A percentile compares a stretch with the other conserved stretches of the same genome.
phyloP scores from a whole-genome alignment of 2,797 vertebrate genomes.

The Acridotheres tristis region DNA sequence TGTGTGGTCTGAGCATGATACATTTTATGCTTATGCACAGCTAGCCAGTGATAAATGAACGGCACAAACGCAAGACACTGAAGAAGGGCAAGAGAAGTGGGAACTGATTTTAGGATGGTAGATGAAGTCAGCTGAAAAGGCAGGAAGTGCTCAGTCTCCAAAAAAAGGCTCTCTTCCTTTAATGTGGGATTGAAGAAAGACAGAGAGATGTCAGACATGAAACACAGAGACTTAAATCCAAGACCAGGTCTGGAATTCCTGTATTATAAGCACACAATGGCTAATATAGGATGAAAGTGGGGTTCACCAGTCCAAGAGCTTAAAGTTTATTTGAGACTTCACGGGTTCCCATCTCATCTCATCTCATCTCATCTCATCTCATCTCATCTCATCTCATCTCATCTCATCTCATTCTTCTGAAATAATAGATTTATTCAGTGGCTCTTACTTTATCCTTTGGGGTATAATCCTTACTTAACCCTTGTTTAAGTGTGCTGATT shows the following conservation, averaged over 20 bases:
- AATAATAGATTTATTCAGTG: background rate
- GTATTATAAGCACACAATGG: background rate
- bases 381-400: background rate
- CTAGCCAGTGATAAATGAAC: background rate
- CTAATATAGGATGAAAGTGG: background rate
- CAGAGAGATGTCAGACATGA: background rate
- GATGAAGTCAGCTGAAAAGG: background rate
- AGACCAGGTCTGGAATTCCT: background rate
- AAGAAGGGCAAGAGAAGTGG: background rate
- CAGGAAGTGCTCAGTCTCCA: background rate
- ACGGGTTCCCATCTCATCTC: background rate
- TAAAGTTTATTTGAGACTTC: background rate
- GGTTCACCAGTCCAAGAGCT: background rate
- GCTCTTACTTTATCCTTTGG: background rate
- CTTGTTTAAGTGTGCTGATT: background rate
- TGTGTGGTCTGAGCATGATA: background rate
- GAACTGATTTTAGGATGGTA: background rate
- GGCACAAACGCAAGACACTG: background rate
- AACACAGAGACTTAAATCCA: background rate
- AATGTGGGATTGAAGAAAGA: background rate
- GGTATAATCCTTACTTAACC: background rate
- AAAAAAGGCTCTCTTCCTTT: background rate
- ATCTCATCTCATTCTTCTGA: background rate
- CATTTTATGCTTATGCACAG: constrained; percentile 11
- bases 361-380: background rate